Evolutionary conservation across 1,140 invertebrate species (phyloP).

Genomic region (Venturia canescens): DNA sequence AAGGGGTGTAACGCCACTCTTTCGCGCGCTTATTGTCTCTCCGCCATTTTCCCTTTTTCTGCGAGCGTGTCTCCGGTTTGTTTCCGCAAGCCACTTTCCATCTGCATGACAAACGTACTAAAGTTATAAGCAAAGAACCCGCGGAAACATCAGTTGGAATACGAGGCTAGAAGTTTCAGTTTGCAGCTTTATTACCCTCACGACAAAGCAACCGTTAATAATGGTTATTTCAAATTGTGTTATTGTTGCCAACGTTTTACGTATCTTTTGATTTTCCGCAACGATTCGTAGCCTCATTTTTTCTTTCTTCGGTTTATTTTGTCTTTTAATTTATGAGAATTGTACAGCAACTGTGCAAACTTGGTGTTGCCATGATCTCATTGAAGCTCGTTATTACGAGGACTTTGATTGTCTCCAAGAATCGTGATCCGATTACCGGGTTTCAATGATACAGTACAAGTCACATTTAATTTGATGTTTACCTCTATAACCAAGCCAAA

Average conservation of each 20-base stretch:
- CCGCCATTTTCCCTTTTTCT: not conserved
- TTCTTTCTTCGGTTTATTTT: not conserved
- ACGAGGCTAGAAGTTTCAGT: too few species aligned
- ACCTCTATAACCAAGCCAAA: conserved; percentile 7
- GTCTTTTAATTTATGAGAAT: too few species aligned
- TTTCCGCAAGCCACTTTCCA: not conserved
- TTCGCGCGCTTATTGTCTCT: not conserved
- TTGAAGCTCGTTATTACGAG: conserved; percentile 2
- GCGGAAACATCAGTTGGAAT: not conserved
- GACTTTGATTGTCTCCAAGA: not conserved
- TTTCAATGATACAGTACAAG: conserved; percentile 4
- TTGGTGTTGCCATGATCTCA: not conserved
- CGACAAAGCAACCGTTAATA: too few species aligned
- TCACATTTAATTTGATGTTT: conserved; percentile 37
- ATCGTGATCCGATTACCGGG: conserved; percentile 11
- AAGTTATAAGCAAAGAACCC: not conserved
- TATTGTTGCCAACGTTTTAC: too few species aligned
- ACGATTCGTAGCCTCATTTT: too few species aligned
- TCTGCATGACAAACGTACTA: too few species aligned
- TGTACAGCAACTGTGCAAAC: too few species aligned
- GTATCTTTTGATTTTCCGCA: too few species aligned
- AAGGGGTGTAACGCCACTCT: not conserved
- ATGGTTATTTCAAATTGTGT: too few species aligned
- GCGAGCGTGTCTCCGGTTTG: not conserved
- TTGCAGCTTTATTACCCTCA: too few species aligned